Evolutionary conservation across 1,140 invertebrate species (phyloP).

Genomic region (Chionoecetes opilio): DNA sequence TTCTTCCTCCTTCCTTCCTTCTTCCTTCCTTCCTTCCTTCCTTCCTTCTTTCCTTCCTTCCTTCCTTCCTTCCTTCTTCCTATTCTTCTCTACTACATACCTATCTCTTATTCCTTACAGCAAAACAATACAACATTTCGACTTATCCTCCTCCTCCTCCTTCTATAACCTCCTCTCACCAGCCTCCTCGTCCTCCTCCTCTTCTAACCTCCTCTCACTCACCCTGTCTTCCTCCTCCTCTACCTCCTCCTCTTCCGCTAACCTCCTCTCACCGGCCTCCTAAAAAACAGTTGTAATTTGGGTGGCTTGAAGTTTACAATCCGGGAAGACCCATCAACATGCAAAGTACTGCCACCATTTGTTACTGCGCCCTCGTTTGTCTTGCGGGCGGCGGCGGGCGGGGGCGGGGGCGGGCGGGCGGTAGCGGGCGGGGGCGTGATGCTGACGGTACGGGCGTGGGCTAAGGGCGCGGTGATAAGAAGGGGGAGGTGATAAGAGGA

Average conservation of each 20-base stretch:
- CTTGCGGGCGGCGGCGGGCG: slow-evolving; percentile 32
- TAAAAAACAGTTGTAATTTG: slow-evolving; percentile 59
- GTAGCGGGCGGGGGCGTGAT: slow-evolving; percentile 10
- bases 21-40: not conserved
- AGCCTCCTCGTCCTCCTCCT: not conserved
- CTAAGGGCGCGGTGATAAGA: not conserved
- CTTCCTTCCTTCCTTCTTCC: too few species aligned
- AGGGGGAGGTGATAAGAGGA: not conserved
- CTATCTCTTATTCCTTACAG: too few species aligned
- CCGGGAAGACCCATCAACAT: slow-evolving; percentile 56
- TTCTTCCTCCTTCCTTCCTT: not conserved
- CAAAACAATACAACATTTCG: too few species aligned
- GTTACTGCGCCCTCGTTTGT: slow-evolving; percentile 52
- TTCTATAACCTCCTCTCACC: not conserved
- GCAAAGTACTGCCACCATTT: slow-evolving; percentile 50
- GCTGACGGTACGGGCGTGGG: not conserved
- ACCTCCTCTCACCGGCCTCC: not conserved
- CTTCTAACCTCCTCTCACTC: not conserved
- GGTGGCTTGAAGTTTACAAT: slow-evolving; percentile 56
- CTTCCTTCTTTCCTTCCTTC: not conserved
- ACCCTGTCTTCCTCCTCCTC: not conserved
- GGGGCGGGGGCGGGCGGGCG: not conserved
- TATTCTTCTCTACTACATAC: too few species aligned
- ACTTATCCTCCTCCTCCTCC: not conserved
- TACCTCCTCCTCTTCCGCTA: not conserved